Conservation (phyloP, 2,113 vertebrate genomes). For the Pangasianodon gigas region DNA sequence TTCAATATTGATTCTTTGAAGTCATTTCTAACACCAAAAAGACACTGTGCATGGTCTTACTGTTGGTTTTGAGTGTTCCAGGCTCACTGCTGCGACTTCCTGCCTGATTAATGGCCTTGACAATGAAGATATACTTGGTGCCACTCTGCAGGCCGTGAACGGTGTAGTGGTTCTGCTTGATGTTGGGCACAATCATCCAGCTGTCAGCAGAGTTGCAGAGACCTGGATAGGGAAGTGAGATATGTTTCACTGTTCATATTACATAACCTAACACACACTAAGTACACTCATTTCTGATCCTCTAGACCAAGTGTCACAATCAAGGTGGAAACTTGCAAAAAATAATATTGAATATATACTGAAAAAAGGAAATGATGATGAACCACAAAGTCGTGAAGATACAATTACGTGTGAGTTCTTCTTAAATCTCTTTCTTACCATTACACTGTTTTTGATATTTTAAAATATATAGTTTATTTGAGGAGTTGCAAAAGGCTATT, state of each 20-base stretch:
- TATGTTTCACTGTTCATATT: background rate
- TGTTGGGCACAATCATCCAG: conserved; percentile 99
- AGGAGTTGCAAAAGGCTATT: background rate
- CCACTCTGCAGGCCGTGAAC: conserved; percentile 96
- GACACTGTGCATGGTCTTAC: conserved; percentile 70
- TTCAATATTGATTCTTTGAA: background rate
- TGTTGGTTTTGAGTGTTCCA: conserved; percentile 95
- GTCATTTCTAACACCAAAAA: background rate
- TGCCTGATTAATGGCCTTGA: conserved; percentile 98
- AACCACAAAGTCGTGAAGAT: background rate
- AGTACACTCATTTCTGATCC: background rate
- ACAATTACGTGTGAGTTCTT: background rate
- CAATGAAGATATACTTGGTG: conserved; percentile 95
- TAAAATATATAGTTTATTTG: background rate
- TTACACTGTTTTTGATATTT: background rate
- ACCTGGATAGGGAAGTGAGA: conserved; percentile 72
- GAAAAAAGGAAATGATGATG: background rate
- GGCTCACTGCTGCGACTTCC: conserved; percentile 93
- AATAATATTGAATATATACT: background rate
- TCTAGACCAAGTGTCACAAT: background rate
- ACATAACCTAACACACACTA: background rate
- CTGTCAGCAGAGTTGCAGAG: conserved; percentile 97
- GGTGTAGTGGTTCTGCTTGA: conserved; percentile 98
- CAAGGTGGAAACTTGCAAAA: background rate
- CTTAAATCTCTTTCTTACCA: background rate